Evolutionary conservation across 2,113 vertebrate genomes (phyloP), one percentile per base, ranked within the genome.

Genomic region (Empidonax traillii): DNA sequence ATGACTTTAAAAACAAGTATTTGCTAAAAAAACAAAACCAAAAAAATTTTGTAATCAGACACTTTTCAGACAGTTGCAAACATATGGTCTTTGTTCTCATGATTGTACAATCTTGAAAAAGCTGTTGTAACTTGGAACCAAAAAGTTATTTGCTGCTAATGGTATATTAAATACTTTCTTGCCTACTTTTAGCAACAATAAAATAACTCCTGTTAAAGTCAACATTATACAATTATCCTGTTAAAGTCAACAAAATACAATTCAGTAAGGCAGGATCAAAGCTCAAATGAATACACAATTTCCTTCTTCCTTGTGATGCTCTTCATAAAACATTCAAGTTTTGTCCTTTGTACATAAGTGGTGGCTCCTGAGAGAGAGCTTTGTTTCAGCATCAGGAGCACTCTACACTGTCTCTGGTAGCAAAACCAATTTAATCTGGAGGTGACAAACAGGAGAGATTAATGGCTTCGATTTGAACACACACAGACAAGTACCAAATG

Each of bases 371-470:
- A 85, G 85, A 83, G 41, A 39, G 6, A 55, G 27, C 71, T 97
- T 88, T 93, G 47, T 88, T 86, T 87, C 80, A 87, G 15, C 37
- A 78, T 25, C 66, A 75, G 82, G 58, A 69, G 22, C n/a, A 16
- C 14, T 25, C 56, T 68, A 5, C 16, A 5, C 35, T 67, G 27
- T 47, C 61, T 52, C 66, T 82, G 31, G 49, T 3, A 80, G 85
- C 41, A 82, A 81, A 96, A 33, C 35, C 75, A 39, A 66, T 94
- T 85, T 91, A 94, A 85, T 95, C 58, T 83, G 49, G 58, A 79
- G 22, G 53, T 87, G 85, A 79, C 87, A 93, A 96, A 91, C n/a
- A 61, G 71, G 15, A 85, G 72, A 90, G 85, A 93, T 93, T 91
- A 88, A 92, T 93, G 53, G 72, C 31, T 97, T 85, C 79, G 55